A percentile compares a stretch with the other conserved stretches of the same genome.
These are phyloP conservation scores for Yponomeuta plumbellus DNA, from an alignment of 2,888 invertebrate species.

Conservation along the genomic window DNA sequence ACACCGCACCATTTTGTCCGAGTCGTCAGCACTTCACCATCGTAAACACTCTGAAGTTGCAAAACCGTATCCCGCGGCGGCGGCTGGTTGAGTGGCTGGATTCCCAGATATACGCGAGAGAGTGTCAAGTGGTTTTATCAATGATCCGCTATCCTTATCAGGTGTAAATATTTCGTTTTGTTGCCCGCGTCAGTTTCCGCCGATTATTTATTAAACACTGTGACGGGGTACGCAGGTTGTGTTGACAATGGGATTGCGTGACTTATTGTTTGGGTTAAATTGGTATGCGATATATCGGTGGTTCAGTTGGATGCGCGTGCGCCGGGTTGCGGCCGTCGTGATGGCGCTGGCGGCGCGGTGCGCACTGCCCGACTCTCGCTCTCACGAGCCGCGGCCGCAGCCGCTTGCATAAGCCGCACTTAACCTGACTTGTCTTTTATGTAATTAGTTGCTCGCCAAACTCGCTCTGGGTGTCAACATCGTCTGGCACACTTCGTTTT, in stretches of 20 bases:
- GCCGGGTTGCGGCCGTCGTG: background rate
- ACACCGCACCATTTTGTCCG: constrained; percentile 62
- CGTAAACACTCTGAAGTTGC: background rate
- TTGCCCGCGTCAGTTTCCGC: background rate
- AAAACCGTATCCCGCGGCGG: background rate
- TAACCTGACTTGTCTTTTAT: constrained; percentile 18
- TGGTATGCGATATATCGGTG: no score
- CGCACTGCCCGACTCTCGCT: constrained; percentile 1
- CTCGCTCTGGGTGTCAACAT: constrained; percentile 12
- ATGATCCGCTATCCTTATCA: constrained; percentile 10
- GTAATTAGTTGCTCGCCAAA: constrained; percentile 16
- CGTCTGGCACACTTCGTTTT: background rate
- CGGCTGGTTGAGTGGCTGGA: background rate
- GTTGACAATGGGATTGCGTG: background rate
- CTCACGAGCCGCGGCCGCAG: constrained; percentile 8
- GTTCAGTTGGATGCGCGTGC: background rate
- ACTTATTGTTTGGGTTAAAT: background rate
- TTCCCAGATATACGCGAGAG: constrained; percentile 1
- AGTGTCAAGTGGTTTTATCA: constrained; percentile 12
- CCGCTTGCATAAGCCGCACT: constrained; percentile 18
- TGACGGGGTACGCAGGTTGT: background rate
- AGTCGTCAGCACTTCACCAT: background rate
- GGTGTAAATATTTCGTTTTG: background rate
- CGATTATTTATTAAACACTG: constrained; percentile 1
- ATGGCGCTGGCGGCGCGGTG: background rate